Base-by-base conservation (phyloP, 1,140 invertebrate species). In the Hyles vespertilio region DNA sequence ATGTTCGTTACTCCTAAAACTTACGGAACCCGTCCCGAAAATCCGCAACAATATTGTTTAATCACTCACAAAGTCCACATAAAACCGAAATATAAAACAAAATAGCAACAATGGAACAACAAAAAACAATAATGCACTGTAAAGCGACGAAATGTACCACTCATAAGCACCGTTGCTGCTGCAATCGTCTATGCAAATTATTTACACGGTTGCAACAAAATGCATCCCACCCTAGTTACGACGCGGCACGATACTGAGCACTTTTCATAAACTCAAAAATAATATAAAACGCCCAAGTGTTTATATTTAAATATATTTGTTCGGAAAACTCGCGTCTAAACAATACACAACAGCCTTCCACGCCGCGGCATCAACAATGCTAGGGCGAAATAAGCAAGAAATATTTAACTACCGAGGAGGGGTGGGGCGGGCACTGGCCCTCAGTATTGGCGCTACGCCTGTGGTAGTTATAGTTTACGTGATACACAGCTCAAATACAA, bases 401-500 rank as follows among this genome's bases (percentile, higher is more conserved):
- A 90, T 90, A 90, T 90, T 90, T 90, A 90, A 90, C 89, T 87
- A 89, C 80, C 83, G 75, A 70, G 55, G 81, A 71, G 83, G 82
- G 81, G 81, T 71, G 83, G 84, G 80, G 82, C 77, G 80, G 74
- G 72, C 74, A 65, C 77, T 77, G 74, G 75, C 82, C 80, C 84
- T 81, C 82, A 87, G 86, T 84, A 86, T 87, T 86, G 84, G 86
- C 78, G 84, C 77, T 81, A 77, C 77, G 81, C 73, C 82, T 89
- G 87, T 89, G 84, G 89, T 90, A 90, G 87, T 90, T 90, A 87
- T 89, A 89, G 89, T 90, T 89, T 90, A 90, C 89, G 82, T 85
- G 89, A 90, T 90, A 90, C 88, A 90, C 87, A 89, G 84, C 84
- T 89, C 84, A 89, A 90, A 90, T 90, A 90, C 89, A 89, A 90